phyloP scores from a whole-genome alignment of 2,797 vertebrate genomes.

The Acanthiza pusilla region DNA sequence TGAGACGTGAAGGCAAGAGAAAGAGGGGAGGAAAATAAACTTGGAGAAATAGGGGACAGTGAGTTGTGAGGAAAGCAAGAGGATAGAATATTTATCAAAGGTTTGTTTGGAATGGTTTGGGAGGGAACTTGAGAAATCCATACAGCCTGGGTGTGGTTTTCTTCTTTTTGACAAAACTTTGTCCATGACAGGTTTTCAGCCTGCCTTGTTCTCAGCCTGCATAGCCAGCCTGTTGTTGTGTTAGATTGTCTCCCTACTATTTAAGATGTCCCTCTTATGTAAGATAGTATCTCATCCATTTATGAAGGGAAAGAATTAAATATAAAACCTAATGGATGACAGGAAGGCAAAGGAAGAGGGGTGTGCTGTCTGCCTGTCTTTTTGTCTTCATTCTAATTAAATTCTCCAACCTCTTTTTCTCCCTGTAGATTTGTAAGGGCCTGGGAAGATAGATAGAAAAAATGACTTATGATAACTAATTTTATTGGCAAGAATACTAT shows the following conservation, averaged over 20 bases:
- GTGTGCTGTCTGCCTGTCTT: background rate
- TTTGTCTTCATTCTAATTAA: background rate
- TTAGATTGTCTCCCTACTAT: background rate
- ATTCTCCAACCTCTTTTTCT: background rate
- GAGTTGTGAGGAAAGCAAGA: background rate
- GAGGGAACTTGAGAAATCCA: background rate
- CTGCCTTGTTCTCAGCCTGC: background rate
- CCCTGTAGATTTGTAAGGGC: background rate
- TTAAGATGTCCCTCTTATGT: background rate
- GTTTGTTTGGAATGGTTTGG: background rate
- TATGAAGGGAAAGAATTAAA: background rate
- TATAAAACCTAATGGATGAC: background rate
- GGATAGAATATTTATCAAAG: background rate
- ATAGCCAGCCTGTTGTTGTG: background rate
- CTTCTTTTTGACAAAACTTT: background rate
- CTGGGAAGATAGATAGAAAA: background rate
- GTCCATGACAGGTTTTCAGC: background rate
- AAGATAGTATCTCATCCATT: background rate
- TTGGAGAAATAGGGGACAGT: background rate
- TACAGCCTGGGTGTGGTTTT: fast-evolving
- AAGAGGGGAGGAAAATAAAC: background rate
- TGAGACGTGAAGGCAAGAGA: background rate
- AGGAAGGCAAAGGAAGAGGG: background rate
- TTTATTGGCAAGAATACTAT: background rate
- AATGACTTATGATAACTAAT: background rate